Evolutionary conservation across 2,797 vertebrate species (phyloP).

Genomic region (Diceros bicornis): DNA sequence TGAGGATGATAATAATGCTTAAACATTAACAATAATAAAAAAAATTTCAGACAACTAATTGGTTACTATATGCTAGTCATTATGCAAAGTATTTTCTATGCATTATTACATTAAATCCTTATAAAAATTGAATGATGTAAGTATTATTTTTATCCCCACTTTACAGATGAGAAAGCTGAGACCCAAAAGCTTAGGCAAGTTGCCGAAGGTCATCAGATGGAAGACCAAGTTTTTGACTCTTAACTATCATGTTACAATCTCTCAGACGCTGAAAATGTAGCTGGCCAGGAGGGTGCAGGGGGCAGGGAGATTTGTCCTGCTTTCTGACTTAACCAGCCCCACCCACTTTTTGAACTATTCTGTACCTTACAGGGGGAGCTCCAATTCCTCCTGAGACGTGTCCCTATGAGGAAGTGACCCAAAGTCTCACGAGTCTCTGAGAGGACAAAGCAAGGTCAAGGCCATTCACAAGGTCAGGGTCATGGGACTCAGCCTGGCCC

Average conservation of each 20-base stretch:
- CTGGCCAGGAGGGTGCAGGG: neutral
- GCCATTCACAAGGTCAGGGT: neutral
- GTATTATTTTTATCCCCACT: neutral
- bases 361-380: neutral
- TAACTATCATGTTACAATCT: neutral
- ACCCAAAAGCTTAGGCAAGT: neutral
- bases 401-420: neutral
- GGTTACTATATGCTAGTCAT: neutral
- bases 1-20: neutral
- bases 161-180: neutral
- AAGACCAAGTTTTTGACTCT: neutral
- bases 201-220: neutral
- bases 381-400: neutral
- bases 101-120: neutral
- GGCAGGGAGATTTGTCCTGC: neutral
- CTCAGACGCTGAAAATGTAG: neutral
- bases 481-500: neutral
- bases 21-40: neutral
- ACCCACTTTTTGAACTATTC: neutral
- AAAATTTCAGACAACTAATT: neutral
- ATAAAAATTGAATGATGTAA: neutral
- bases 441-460: neutral
- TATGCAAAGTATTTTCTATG: neutral
- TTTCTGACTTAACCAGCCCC: neutral
- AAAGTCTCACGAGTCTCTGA: neutral